Evolutionary conservation across 2,888 invertebrate genomes (phyloP), one percentile per base, ranked within the genome.

Genomic region (Platycnemis pennipes): DNA sequence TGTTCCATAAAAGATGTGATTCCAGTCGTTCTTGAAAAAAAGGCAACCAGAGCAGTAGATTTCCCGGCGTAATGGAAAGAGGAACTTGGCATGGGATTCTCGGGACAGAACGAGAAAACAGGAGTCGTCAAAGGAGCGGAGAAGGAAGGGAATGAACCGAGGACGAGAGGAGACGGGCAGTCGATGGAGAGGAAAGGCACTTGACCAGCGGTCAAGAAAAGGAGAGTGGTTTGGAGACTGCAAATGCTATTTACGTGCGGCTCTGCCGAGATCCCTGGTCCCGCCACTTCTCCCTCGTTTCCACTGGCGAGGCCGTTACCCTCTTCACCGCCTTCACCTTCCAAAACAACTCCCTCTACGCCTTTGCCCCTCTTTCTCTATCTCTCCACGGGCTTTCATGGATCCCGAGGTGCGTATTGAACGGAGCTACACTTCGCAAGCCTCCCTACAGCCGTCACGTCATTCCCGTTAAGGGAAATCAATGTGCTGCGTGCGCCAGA

Each of bases 381-480:
- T 7, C 63, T 63, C 63, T 1, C 8, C n/a, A 5, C 63, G n/a
- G 63, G 26, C 26, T 26, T 63, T 63, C 63, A 63, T 63, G 63
- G 26, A 63, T 26, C 63, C 63, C 63, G 0, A 13, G 31, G 31
- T 37, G 77, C 77, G 77, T 77, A 77, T 77, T 77, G 13, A 77
- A 77, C 77, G 37, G 16, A 31, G 77, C 77, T 26, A 31, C 69
- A 37, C 16, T 37, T 77, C 37, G 77, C 77, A 16, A n/a, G 37
- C 3, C 8, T 77, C 77, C 37, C 31, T 77, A 37, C 37, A 11
- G 37, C 2, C 13, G n/a, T 19, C 77, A 37, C 31, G 31, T 77
- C 77, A 37, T n/a, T 77, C n/a, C 77, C 31, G 77, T 77, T 31
- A 77, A 77, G 77, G 77, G 37, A 77, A 77, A 77, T 77, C 77